Base-by-base conservation (phyloP, 1,140 invertebrate genomes). In the Pogonus chalceus region DNA sequence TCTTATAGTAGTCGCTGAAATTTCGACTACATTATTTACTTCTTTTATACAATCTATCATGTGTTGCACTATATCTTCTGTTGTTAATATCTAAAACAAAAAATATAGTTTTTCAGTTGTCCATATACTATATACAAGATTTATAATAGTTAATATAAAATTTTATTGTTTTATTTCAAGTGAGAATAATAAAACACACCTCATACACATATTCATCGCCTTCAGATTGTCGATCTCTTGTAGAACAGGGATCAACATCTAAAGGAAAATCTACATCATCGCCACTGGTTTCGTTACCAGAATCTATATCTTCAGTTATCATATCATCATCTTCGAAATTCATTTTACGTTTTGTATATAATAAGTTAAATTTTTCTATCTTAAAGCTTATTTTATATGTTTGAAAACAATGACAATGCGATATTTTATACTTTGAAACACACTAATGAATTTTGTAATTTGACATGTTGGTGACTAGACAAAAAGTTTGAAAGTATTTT, bases 171-270 rank as follows among this genome's bases (percentile, higher is more conserved):
- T n/a, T n/a, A n/a, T n/a, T n/a, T n/a, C n/a, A n/a, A n/a, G n/a
- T n/a, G n/a, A n/a, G n/a, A n/a, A n/a, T n/a, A n/a, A n/a, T n/a
- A n/a, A n/a, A n/a, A n/a, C n/a, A n/a, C 55, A 97, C 92, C 75
- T 96, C 89, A 73, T 88, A 96, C 23, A 87, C 88, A 79, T 92
- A 97, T 59, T 96, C 92, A 60, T 96, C 89, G n/a, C n/a, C n/a
- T 31, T 84, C 76, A 61, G 88, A 88, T 55, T 78, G 79, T 60
- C 84, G 81, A 70, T 90, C 88, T 58, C 80, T 80, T 56, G 76
- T 77, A 72, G 79, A 82, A 56, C 79, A 79, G 55, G 82, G 79
- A 64, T 94, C 92, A 43, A 18, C 82, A 73, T 92, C 91, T 81
- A 93, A 90, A 43, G 85, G 84, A 76, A 92, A 92, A 69, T 89